Evolutionary conservation across 1,140 invertebrate species (phyloP).

Genomic region (Geopemphigus sp.): DNA sequence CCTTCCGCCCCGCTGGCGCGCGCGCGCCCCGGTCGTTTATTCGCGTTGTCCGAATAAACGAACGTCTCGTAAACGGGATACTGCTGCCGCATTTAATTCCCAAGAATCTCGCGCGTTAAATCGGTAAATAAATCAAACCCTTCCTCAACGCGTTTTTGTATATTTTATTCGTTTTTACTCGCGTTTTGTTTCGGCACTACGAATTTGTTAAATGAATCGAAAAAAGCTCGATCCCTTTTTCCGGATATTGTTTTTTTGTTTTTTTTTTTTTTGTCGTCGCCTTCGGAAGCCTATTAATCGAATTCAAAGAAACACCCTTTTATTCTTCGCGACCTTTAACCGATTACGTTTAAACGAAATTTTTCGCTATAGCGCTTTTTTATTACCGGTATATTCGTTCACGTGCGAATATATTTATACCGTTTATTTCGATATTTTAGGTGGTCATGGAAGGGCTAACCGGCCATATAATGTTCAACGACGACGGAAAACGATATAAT

Average conservation of each 20-base stretch:
- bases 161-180: slow-evolving; percentile 6
- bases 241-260: background rate
- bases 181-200: slow-evolving; percentile 37
- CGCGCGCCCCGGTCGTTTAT: background rate
- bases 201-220: slow-evolving; percentile 44
- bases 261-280: no score
- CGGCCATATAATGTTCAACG: slow-evolving; percentile 83
- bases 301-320: background rate
- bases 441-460: slow-evolving; percentile 88
- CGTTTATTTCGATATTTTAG: slow-evolving; percentile 58
- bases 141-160: background rate
- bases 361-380: background rate
- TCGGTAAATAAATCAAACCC: slow-evolving; percentile 38
- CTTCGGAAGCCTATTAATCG: slow-evolving; percentile 7
- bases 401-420: background rate
- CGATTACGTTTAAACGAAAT: background rate
- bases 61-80: slow-evolving; percentile 21
- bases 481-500: slow-evolving; percentile 80
- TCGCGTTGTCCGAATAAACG: slow-evolving; percentile 9
- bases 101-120: slow-evolving; percentile 15
- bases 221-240: slow-evolving; percentile 23
- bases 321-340: background rate
- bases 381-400: background rate
- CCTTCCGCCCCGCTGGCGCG: no score
- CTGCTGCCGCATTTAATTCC: slow-evolving; percentile 20